phyloP scores from a whole-genome alignment of 2,797 vertebrate species.

The Poecilia gillii region DNA sequence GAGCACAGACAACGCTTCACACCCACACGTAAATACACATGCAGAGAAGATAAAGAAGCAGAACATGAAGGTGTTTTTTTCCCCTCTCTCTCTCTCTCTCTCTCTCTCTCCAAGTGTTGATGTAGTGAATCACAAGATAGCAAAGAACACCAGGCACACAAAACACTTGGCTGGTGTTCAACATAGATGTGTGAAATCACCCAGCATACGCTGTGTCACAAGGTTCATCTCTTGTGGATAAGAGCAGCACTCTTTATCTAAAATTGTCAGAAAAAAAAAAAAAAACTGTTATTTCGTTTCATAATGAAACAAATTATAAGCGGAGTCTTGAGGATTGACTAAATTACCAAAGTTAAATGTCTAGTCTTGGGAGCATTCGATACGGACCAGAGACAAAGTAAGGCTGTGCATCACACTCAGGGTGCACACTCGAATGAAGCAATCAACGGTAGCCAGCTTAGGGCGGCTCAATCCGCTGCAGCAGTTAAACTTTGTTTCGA shows the following conservation, averaged over 20 bases:
- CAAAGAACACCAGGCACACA: slow-evolving; percentile 21
- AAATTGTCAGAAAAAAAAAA: background rate
- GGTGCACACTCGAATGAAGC: background rate
- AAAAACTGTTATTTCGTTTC: background rate
- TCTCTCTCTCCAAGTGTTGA: slow-evolving; percentile 40
- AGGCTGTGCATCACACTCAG: background rate
- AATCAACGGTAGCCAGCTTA: background rate
- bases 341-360: background rate
- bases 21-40: slow-evolving; percentile 64
- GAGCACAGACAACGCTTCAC: slow-evolving; percentile 51
- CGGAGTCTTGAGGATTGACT: background rate
- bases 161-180: slow-evolving; percentile 19
- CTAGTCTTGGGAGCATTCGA: background rate
- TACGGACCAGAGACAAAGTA: background rate
- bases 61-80: slow-evolving; percentile 31
- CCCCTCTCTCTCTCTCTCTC: slow-evolving; percentile 30
- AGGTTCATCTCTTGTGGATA: slow-evolving; percentile 19
- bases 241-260: background rate
- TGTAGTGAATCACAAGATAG: slow-evolving; percentile 47
- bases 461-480: background rate
- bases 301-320: slow-evolving; percentile 3
- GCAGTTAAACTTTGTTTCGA: background rate
- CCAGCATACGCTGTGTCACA: slow-evolving; percentile 5
- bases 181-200: slow-evolving; percentile 24
- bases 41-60: slow-evolving; percentile 40